phyloP scores from a whole-genome alignment of 2,888 invertebrate species.

The Mesorhabditis sp. region DNA sequence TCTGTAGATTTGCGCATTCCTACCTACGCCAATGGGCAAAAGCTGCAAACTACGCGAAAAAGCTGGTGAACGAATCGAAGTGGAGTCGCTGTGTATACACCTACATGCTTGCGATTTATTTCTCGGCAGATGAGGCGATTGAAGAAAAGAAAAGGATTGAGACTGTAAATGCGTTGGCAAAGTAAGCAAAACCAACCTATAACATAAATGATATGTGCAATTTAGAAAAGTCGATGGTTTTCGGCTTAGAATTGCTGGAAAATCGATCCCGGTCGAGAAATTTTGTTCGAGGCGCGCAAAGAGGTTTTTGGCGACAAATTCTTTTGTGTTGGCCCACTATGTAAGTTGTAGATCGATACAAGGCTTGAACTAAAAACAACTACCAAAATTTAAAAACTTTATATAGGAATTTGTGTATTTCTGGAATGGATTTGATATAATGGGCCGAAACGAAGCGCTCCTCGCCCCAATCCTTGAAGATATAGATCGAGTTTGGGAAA shows the following conservation, averaged over 20 bases:
- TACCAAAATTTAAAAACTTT: background rate
- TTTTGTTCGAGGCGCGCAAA: slow-evolving; percentile 82
- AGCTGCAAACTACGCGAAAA: slow-evolving; percentile 56
- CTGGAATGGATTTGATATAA: slow-evolving; percentile 84
- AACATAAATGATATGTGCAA: background rate
- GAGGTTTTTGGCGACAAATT: slow-evolving; percentile 74
- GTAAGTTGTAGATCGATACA: slow-evolving; percentile 54
- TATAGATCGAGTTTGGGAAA: slow-evolving; percentile 48
- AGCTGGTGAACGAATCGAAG: slow-evolving; percentile 77
- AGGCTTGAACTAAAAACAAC: no score
- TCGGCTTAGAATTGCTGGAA: slow-evolving; percentile 87
- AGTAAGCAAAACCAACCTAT: slow-evolving; percentile 10
- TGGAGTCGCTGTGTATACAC: slow-evolving; percentile 85
- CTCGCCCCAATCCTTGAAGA: slow-evolving; percentile 59
- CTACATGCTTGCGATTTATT: slow-evolving; percentile 80
- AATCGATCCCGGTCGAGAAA: slow-evolving; percentile 93
- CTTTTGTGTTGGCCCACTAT: slow-evolving; percentile 75
- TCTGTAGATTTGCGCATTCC: slow-evolving; percentile 45
- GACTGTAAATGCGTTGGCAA: slow-evolving; percentile 27
- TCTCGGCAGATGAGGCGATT: slow-evolving; percentile 60
- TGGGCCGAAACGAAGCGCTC: slow-evolving; percentile 69
- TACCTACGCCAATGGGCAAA: slow-evolving; percentile 49
- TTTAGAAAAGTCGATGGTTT: slow-evolving; percentile 74
- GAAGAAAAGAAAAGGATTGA: slow-evolving; percentile 27
- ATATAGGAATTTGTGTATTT: slow-evolving; percentile 77